phyloP scores from a whole-genome alignment of 2,888 invertebrate genomes.

The Amphipoea oculea region DNA sequence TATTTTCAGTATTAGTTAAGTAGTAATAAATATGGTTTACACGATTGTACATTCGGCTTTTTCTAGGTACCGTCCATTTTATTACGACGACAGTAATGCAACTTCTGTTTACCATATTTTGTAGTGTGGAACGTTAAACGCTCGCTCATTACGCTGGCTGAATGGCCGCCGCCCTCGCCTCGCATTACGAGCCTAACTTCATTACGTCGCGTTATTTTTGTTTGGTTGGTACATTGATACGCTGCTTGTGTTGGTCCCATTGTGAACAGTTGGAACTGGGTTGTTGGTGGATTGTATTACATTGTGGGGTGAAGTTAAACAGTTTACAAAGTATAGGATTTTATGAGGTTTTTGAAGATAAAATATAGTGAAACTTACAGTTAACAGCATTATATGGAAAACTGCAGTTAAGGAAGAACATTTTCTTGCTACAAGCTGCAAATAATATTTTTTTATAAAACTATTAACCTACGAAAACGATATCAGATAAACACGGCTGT shows the following conservation, averaged over 20 bases:
- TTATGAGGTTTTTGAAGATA: not conserved
- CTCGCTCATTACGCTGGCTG: slow-evolving; percentile 58
- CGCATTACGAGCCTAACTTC: slow-evolving; percentile 59
- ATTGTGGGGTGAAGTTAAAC: not conserved
- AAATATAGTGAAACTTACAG: not conserved
- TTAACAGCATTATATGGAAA: not conserved
- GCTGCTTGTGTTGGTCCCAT: slow-evolving; percentile 37
- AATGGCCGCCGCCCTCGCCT: slow-evolving; percentile 52
- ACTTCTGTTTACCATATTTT: slow-evolving; percentile 17
- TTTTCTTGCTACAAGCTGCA: not conserved
- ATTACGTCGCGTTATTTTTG: slow-evolving; percentile 57
- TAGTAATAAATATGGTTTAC: not conserved
- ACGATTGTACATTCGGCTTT: not conserved
- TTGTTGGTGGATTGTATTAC: slow-evolving; percentile 14
- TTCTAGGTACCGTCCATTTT: not conserved
- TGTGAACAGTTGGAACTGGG: slow-evolving; percentile 22
- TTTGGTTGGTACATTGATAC: slow-evolving; percentile 49
- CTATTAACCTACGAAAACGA: not conserved
- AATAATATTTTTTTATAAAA: not conserved
- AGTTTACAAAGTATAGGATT: not conserved
- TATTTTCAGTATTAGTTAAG: not conserved
- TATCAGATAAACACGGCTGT: not conserved
- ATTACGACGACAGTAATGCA: not conserved
- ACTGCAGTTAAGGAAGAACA: not conserved
- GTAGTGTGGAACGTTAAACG: slow-evolving; percentile 36